Evolutionary conservation across 35 echinoderm and acorn worm genomes (phyloP).

Genomic region (Acanthaster planci): DNA sequence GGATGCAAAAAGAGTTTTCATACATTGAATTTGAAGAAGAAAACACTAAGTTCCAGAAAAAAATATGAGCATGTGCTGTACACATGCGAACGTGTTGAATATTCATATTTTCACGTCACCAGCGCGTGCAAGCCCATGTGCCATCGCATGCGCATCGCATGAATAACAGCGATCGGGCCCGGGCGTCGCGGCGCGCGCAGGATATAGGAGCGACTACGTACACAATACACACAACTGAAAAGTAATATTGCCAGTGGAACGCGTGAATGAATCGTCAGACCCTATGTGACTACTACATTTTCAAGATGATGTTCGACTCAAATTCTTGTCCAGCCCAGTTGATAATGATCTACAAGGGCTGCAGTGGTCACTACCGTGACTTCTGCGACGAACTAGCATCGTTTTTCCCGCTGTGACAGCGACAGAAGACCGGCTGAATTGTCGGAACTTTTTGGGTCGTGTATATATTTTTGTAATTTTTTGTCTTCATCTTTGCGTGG

Average conservation of each 20-base stretch:
- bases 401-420: slow-evolving; percentile 24
- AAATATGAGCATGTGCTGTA: no score
- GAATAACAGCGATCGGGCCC: not conserved
- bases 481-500: not conserved
- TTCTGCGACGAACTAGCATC: slow-evolving; percentile 12
- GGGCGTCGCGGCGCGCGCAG: not conserved
- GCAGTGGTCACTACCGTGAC: slow-evolving; percentile 12
- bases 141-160: not conserved
- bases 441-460: slow-evolving; percentile 3
- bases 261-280: no score
- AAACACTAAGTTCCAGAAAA: no score
- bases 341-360: not conserved
- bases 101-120: no score
- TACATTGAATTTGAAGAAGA: no score
- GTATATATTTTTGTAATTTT: slow-evolving; percentile 13
- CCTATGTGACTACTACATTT: not conserved
- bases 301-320: slow-evolving; percentile 10
- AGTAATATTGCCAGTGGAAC: not conserved
- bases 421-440: slow-evolving; percentile 12
- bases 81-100: no score
- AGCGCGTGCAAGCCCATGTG: no score
- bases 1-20: no score
- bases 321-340: not conserved
- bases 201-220: not conserved
- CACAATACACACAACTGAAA: not conserved